Evolutionary conservation across 2,113 vertebrate genomes (phyloP).

Genomic region (Upupa epops): DNA sequence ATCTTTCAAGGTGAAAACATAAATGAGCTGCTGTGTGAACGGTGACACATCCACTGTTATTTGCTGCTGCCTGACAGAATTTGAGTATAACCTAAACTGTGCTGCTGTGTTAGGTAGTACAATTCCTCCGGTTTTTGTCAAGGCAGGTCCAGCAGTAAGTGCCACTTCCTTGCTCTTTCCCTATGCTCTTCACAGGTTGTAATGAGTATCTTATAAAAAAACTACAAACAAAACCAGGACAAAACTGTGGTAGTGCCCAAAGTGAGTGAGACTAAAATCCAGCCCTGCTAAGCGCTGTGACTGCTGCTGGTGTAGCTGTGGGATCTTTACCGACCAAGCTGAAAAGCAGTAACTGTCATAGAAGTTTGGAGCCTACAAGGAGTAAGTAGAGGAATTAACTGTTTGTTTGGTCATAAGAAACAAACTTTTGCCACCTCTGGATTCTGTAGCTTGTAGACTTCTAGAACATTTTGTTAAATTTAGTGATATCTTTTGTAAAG

Average conservation of each 20-base stretch:
- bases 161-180: background rate
- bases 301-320: fast-evolving
- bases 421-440: background rate
- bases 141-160: background rate
- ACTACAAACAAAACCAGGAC: too few relatives aligned
- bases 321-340: background rate
- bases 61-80: background rate
- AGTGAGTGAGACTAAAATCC: background rate
- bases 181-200: background rate
- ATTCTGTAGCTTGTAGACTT: background rate
- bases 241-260: background rate
- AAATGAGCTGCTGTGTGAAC: background rate
- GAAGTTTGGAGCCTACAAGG: background rate
- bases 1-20: background rate
- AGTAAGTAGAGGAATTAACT: background rate
- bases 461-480: background rate
- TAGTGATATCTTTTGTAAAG: background rate
- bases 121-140: background rate
- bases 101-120: background rate
- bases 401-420: background rate
- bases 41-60: background rate
- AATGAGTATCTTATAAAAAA: background rate
- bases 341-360: background rate
- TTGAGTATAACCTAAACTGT: background rate
- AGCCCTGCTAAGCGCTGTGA: too few relatives aligned